Conservation (phyloP, 35 echinoderm and acorn worm species). For the Chiridota heheva region DNA sequence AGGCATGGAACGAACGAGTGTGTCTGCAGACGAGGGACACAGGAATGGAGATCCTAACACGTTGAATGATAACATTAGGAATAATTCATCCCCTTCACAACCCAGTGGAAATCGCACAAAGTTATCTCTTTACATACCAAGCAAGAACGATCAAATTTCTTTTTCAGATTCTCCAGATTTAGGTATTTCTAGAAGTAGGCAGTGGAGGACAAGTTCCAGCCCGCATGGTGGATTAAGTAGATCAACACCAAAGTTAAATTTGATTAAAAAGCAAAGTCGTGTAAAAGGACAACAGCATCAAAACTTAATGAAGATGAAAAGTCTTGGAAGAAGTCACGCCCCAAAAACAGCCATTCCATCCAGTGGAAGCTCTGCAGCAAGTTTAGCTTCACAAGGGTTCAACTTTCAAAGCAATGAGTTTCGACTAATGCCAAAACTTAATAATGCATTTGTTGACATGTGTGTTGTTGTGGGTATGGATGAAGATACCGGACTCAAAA, state of each 20-base stretch:
- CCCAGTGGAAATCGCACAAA: too few species aligned
- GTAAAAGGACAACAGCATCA: slow-evolving; percentile 23
- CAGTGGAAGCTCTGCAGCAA: background rate
- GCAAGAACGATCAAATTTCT: background rate
- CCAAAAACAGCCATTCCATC: background rate
- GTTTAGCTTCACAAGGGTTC: background rate
- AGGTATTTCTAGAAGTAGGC: slow-evolving; percentile 25
- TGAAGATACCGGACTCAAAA: slow-evolving; percentile 81
- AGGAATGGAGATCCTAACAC: too few species aligned
- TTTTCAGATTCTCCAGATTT: slow-evolving; percentile 13
- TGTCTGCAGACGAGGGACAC: too few species aligned
- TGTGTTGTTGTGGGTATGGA: slow-evolving; percentile 92
- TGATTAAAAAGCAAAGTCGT: background rate
- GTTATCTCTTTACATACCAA: slow-evolving; percentile 37
- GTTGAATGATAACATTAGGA: too few species aligned
- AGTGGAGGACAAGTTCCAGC: slow-evolving; percentile 31
- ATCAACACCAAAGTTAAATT: too few species aligned
- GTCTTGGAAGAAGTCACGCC: slow-evolving; percentile 18
- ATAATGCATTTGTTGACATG: slow-evolving; percentile 82
- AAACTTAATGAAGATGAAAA: slow-evolving; percentile 42
- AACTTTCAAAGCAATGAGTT: too few species aligned
- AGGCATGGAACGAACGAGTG: too few species aligned
- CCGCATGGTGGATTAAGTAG: slow-evolving; percentile 7
- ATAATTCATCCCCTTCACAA: too few species aligned
- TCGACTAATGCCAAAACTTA: slow-evolving; percentile 59